These are phyloP conservation scores for Cataglyphis hispanica DNA, from an alignment of 1,140 invertebrate species.

Conservation along the genomic window DNA sequence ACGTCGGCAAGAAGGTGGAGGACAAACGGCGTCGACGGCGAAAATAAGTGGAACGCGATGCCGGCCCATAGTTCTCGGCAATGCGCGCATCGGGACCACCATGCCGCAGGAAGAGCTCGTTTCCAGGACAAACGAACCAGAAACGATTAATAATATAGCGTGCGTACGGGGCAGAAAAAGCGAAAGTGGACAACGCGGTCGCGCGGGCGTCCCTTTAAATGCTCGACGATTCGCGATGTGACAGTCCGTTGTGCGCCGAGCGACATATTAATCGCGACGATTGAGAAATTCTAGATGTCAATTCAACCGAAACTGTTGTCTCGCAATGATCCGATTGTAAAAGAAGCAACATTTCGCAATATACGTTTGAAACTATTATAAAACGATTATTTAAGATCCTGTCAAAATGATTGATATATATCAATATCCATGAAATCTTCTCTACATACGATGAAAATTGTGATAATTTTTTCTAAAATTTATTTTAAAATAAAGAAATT, in stretches of 20 bases:
- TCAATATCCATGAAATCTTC: not conserved
- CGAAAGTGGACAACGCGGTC: conserved; percentile 81
- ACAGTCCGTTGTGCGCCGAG: conserved; percentile 23
- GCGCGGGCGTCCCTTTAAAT: conserved; percentile 60
- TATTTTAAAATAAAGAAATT: not conserved
- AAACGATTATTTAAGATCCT: not conserved
- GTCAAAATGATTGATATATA: not conserved
- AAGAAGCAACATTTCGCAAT: conserved; percentile 25
- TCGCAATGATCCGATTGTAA: conserved; percentile 25
- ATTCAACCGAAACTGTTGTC: conserved; percentile 54
- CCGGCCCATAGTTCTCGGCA: conserved; percentile 71
- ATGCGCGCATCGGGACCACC: conserved; percentile 79
- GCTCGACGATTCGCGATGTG: conserved; percentile 51
- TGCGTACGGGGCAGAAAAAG: conserved; percentile 81
- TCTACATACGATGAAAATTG: not conserved
- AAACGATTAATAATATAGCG: conserved; percentile 85
- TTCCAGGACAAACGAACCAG: conserved; percentile 83
- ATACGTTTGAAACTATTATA: not conserved
- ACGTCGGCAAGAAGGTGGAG: conserved; percentile 41
- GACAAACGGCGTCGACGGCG: conserved; percentile 44
- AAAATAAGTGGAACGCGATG: conserved; percentile 75
- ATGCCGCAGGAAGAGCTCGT: conserved; percentile 82
- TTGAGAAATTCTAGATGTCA: conserved; percentile 58
- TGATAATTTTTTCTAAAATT: not conserved
- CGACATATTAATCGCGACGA: conserved; percentile 57